Conservation (phyloP, 2,113 vertebrate genomes). For the Globicephala melas region DNA sequence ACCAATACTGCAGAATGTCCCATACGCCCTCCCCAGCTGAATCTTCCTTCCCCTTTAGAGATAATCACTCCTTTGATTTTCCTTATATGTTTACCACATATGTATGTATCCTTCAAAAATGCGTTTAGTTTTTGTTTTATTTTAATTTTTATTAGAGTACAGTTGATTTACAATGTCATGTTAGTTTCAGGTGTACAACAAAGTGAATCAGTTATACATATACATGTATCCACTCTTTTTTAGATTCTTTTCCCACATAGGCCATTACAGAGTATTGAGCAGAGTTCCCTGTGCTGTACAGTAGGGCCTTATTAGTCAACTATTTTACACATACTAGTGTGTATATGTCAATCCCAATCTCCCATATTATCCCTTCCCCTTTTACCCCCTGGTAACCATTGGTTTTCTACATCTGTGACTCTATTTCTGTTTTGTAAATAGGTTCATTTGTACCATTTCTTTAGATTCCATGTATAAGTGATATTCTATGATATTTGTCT, state of each 20-base stretch:
- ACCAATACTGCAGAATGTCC: not conserved
- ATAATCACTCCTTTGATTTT: not conserved
- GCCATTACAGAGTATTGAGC: no score
- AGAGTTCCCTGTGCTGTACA: not conserved
- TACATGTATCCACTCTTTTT: fast-evolving
- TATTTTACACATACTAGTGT: not conserved
- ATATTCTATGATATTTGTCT: not conserved
- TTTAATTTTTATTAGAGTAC: not conserved
- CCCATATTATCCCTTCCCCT: not conserved
- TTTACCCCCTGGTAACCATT: fast-evolving
- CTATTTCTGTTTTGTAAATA: not conserved
- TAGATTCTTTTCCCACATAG: not conserved
- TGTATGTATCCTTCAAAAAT: not conserved
- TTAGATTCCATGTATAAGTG: not conserved
- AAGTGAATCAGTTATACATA: fast-evolving
- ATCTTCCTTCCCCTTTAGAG: not conserved
- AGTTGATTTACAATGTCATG: fast-evolving
- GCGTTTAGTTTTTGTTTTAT: not conserved
- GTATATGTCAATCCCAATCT: not conserved
- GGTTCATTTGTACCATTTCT: not conserved
- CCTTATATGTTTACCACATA: not conserved
- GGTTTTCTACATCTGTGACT: not conserved
- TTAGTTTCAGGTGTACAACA: fast-evolving
- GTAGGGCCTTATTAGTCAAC: not conserved
- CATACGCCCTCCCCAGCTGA: not conserved